A percentile compares a stretch with the other conserved stretches of the same genome.
These are phyloP conservation scores for Clarias macrocephalus DNA, from an alignment of 2,113 vertebrate species.

Conservation along the genomic window DNA sequence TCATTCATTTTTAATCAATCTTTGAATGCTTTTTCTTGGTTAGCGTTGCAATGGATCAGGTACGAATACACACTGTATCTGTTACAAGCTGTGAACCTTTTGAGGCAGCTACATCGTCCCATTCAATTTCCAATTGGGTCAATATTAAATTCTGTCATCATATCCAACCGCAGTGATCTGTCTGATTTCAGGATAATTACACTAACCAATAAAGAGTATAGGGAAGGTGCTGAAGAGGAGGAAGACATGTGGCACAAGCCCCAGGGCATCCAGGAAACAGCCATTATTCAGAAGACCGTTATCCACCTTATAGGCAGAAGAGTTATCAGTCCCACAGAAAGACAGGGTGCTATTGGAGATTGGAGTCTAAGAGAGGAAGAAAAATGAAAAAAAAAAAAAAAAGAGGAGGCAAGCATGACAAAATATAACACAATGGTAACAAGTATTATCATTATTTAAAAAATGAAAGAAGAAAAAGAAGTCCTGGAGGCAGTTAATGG, in stretches of 20 bases:
- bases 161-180: background rate
- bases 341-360: constrained; percentile 53
- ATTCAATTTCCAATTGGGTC: background rate
- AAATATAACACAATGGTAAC: background rate
- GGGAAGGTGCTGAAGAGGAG: constrained; percentile 98
- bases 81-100: background rate
- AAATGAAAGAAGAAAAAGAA: background rate
- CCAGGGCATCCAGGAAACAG: constrained; percentile 96
- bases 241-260: constrained; percentile 94
- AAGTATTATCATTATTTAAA: background rate
- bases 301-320: constrained; percentile 91
- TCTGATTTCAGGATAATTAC: background rate
- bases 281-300: constrained; percentile 93
- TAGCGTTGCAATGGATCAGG: background rate
- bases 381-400: constrained; percentile 39
- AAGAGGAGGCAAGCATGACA: constrained; percentile 31
- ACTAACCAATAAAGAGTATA: constrained; percentile 97
- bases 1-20: background rate
- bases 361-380: constrained; percentile 45
- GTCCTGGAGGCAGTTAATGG: background rate
- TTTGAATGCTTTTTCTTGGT: background rate
- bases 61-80: background rate
- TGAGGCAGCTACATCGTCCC: background rate
- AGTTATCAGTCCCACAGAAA: constrained; percentile 93
- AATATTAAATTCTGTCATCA: background rate